Percentiles rank a stretch among this genome's conserved stretches.
Evolutionary conservation across 2,888 invertebrate genomes (phyloP).

Genomic region (Trichacis sp.): DNA sequence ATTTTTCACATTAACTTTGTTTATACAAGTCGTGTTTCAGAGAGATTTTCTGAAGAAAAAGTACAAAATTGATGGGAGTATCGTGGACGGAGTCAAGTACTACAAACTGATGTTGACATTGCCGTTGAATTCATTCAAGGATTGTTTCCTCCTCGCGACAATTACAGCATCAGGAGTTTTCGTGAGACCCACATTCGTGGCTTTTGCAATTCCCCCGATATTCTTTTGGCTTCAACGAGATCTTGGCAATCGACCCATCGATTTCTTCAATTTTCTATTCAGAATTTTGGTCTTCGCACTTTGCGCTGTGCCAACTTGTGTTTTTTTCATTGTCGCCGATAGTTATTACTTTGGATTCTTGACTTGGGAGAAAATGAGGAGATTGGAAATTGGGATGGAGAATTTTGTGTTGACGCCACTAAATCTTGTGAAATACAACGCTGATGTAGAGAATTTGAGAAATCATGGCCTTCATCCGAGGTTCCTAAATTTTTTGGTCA

Average conservation of each 20-base stretch:
- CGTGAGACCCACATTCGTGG: slow-evolving; percentile 92
- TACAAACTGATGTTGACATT: slow-evolving; percentile 79
- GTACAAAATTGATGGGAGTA: slow-evolving; percentile 76
- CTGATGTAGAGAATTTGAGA: slow-evolving; percentile 80
- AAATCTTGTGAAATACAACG: slow-evolving; percentile 91
- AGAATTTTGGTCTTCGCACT: slow-evolving; percentile 78
- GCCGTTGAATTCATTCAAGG: slow-evolving; percentile 79
- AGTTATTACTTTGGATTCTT: slow-evolving; percentile 86
- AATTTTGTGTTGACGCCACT: slow-evolving; percentile 90
- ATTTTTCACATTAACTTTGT: too few species aligned
- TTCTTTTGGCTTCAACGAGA: slow-evolving; percentile 90
- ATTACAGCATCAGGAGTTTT: slow-evolving; percentile 84
- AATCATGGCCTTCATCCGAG: slow-evolving; percentile 89
- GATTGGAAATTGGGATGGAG: slow-evolving; percentile 77
- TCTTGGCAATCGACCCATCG: slow-evolving; percentile 78
- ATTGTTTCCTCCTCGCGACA: slow-evolving; percentile 76
- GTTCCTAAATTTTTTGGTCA: slow-evolving; percentile 84
- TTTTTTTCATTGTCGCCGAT: slow-evolving; percentile 79
- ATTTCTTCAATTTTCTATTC: slow-evolving; percentile 80
- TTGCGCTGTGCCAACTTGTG: slow-evolving; percentile 75
- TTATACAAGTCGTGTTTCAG: slow-evolving; percentile 77
- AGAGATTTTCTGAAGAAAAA: slow-evolving; percentile 79
- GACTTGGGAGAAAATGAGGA: slow-evolving; percentile 79
- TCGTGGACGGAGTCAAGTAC: slow-evolving; percentile 81
- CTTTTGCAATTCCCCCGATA: slow-evolving; percentile 85